phyloP scores from a whole-genome alignment of 2,797 vertebrate species.

The Mionectes olivaceus region DNA sequence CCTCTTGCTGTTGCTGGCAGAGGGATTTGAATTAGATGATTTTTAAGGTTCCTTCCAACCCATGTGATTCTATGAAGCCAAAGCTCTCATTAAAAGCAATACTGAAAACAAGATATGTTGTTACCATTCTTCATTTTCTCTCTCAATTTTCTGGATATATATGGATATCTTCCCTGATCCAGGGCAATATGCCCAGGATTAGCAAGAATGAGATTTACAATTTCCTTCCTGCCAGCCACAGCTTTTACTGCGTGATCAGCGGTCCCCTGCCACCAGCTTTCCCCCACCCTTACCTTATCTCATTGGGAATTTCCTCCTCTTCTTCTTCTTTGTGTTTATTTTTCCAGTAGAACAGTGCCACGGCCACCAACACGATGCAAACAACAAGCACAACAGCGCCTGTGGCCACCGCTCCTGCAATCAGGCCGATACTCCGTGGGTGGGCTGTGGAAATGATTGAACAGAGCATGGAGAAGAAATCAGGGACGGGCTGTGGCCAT shows the following conservation, averaged over 20 bases:
- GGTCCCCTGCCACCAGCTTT: neutral
- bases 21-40: neutral
- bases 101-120: neutral
- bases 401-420: constrained; percentile 90
- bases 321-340: constrained; percentile 97
- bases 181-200: neutral
- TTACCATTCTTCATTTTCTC: neutral
- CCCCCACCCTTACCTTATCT: constrained; percentile 88
- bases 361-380: constrained; percentile 87
- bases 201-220: neutral
- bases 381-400: constrained; percentile 87
- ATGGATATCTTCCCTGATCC: neutral
- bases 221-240: neutral
- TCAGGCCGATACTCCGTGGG: constrained; percentile 90
- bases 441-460: constrained; percentile 84
- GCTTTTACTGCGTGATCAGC: neutral
- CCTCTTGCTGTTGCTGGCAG: neutral
- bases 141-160: neutral
- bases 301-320: constrained; percentile 97
- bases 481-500: neutral
- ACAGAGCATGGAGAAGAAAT: constrained; percentile 32
- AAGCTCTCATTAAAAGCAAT: neutral
- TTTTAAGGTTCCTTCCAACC: neutral
- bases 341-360: constrained; percentile 95
- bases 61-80: neutral